phyloP scores from a whole-genome alignment of 1,140 invertebrate species.

The Leptinotarsa lineolata region DNA sequence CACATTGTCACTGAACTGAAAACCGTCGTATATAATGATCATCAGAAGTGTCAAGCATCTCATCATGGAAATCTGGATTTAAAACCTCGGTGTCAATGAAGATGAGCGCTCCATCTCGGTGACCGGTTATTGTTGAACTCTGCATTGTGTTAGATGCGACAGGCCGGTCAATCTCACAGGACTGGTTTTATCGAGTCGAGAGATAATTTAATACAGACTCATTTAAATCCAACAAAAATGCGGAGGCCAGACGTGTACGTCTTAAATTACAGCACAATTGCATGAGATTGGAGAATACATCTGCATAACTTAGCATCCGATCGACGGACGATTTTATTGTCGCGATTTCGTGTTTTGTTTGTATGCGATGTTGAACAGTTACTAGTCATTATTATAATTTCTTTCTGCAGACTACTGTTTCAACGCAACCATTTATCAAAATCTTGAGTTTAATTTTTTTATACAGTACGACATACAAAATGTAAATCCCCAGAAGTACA shows the following conservation, averaged over 20 bases:
- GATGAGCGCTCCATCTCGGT: slow-evolving; percentile 23
- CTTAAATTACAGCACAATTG: slow-evolving; percentile 55
- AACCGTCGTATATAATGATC: slow-evolving; percentile 21
- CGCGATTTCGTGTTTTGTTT: slow-evolving; percentile 42
- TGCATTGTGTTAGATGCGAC: slow-evolving; percentile 38
- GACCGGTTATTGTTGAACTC: slow-evolving; percentile 38
- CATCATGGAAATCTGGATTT: slow-evolving; percentile 22
- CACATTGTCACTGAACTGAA: slow-evolving; percentile 16
- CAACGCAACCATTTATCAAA: too few relatives aligned
- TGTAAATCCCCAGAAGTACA: too few relatives aligned
- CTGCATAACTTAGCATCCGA: slow-evolving; percentile 52
- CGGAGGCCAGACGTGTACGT: slow-evolving; percentile 43
- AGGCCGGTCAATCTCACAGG: slow-evolving; percentile 42
- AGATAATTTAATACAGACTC: slow-evolving; percentile 51
- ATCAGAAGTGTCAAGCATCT: slow-evolving; percentile 17
- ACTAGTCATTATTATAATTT: too few relatives aligned
- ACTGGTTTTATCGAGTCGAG: slow-evolving; percentile 44
- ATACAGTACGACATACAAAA: too few relatives aligned
- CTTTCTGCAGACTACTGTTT: too few relatives aligned
- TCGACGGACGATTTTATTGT: slow-evolving; percentile 52
- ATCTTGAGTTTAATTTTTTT: too few relatives aligned
- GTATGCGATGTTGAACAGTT: too few relatives aligned
- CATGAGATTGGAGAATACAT: slow-evolving; percentile 54
- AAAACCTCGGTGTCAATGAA: slow-evolving; percentile 24
- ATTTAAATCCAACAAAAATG: slow-evolving; percentile 51